Evolutionary conservation across 2,797 vertebrate species (phyloP).

Genomic region (Eutrigla gurnardus): DNA sequence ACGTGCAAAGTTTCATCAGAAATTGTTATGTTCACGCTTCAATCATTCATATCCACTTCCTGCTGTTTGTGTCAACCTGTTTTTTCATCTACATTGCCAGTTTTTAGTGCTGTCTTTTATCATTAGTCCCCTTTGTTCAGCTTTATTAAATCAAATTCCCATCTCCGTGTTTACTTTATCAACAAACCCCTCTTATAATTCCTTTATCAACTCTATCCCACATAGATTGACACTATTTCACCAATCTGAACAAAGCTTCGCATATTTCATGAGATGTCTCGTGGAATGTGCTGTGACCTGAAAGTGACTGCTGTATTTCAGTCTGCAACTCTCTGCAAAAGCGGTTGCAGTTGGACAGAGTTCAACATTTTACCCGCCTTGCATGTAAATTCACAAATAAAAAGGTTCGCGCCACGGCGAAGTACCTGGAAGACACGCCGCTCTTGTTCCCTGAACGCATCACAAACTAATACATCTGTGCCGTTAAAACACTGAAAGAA

Average conservation of each 20-base stretch:
- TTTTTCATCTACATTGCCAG: constrained; percentile 5
- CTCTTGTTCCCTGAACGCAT: fast-evolving
- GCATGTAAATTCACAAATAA: constrained; percentile 68
- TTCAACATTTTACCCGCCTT: constrained; percentile 73
- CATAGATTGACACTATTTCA: background rate
- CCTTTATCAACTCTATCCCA: background rate
- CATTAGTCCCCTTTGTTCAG: background rate
- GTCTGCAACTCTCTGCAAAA: background rate
- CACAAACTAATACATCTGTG: fast-evolving
- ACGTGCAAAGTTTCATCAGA: background rate
- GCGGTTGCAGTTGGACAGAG: constrained; percentile 17
- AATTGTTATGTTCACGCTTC: background rate
- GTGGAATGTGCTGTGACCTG: background rate
- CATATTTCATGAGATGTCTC: background rate
- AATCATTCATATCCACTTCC: constrained; percentile 22
- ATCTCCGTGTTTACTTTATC: background rate
- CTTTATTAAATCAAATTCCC: background rate
- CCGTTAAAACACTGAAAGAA: fast-evolving
- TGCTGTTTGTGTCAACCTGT: constrained; percentile 9
- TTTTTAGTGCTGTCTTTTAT: background rate
- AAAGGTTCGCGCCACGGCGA: constrained; percentile 70
- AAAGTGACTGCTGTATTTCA: background rate
- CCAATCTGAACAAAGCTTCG: background rate
- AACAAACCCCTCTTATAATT: background rate
- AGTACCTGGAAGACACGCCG: constrained; percentile 52